A percentile compares a stretch with the other conserved stretches of the same genome.
Conservation (phyloP, 2,113 vertebrate genomes). For the Mola mola region DNA sequence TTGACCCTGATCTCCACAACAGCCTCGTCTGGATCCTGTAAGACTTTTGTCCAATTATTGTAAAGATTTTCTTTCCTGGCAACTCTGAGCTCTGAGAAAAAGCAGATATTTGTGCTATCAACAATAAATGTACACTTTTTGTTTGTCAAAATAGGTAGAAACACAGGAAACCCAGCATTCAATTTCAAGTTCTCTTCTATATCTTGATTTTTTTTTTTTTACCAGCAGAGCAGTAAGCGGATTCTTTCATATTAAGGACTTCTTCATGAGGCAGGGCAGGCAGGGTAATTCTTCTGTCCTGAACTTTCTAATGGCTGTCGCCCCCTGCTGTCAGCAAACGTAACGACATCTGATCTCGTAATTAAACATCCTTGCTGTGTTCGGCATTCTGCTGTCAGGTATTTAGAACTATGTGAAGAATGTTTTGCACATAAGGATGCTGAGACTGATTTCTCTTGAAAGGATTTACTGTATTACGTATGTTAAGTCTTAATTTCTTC, state of each 20-base stretch:
- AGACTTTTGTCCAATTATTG: slow-evolving; percentile 38
- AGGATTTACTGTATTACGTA: too few relatives aligned
- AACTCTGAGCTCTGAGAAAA: neutral
- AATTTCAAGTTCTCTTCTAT: neutral
- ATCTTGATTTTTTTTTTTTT: neutral
- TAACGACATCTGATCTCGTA: neutral
- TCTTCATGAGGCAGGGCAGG: neutral
- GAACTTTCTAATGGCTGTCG: slow-evolving; percentile 19
- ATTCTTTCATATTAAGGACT: neutral
- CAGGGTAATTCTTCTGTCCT: too few relatives aligned
- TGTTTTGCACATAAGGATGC: too few relatives aligned
- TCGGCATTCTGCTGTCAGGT: too few relatives aligned
- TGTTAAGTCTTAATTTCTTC: too few relatives aligned
- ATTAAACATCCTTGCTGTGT: too few relatives aligned
- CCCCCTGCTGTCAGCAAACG: slow-evolving; percentile 47
- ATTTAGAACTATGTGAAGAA: too few relatives aligned
- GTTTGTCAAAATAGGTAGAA: neutral
- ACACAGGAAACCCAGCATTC: neutral
- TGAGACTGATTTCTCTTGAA: too few relatives aligned
- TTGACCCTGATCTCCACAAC: slow-evolving; percentile 98
- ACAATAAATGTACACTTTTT: neutral
- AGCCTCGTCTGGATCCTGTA: slow-evolving; percentile 99
- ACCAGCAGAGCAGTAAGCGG: neutral
- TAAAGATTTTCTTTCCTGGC: neutral
- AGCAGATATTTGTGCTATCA: too few relatives aligned